Evolutionary conservation across 2,113 vertebrate species (phyloP).

Genomic region (Syngnathus floridae): DNA sequence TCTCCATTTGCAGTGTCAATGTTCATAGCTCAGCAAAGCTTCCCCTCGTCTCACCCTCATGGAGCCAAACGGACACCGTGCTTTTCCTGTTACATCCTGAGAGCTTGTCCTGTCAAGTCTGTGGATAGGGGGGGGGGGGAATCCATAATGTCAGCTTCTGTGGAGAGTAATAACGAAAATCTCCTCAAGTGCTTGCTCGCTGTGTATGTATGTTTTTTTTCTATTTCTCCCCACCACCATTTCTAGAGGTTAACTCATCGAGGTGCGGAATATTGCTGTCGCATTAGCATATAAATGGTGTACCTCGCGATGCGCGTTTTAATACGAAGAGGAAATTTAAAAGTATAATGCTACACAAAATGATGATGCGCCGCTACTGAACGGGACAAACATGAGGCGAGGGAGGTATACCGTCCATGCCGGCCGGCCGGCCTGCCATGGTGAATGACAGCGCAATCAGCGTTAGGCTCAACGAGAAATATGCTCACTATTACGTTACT

Average conservation of each 20-base stretch:
- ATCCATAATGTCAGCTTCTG: slow-evolving; percentile 41
- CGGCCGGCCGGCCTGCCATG: slow-evolving; percentile 15
- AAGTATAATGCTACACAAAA: slow-evolving; percentile 69
- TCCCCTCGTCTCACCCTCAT: not conserved
- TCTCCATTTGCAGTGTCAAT: slow-evolving; percentile 6
- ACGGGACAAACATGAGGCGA: slow-evolving; percentile 59
- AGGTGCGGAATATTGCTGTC: slow-evolving; percentile 47
- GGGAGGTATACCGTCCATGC: slow-evolving; percentile 53
- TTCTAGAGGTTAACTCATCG: slow-evolving; percentile 65
- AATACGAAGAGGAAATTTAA: slow-evolving; percentile 66
- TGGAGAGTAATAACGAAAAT: slow-evolving; percentile 42
- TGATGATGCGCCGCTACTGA: slow-evolving; percentile 68
- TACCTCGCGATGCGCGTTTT: slow-evolving; percentile 64
- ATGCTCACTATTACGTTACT: slow-evolving; percentile 39
- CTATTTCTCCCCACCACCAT: not conserved
- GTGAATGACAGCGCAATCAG: slow-evolving; percentile 61
- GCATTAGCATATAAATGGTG: slow-evolving; percentile 74
- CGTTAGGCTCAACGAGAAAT: slow-evolving; percentile 39
- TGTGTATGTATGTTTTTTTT: slow-evolving; percentile 37
- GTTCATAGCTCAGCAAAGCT: not conserved
- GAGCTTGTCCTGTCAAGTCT: slow-evolving; percentile 13
- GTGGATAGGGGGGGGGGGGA: too few relatives aligned
- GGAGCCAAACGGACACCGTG: not conserved
- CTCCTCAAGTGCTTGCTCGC: slow-evolving; percentile 43
- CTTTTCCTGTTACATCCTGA: not conserved